Conservation (phyloP, 2,888 invertebrate species). For the Pristionchus maxplancki region DNA sequence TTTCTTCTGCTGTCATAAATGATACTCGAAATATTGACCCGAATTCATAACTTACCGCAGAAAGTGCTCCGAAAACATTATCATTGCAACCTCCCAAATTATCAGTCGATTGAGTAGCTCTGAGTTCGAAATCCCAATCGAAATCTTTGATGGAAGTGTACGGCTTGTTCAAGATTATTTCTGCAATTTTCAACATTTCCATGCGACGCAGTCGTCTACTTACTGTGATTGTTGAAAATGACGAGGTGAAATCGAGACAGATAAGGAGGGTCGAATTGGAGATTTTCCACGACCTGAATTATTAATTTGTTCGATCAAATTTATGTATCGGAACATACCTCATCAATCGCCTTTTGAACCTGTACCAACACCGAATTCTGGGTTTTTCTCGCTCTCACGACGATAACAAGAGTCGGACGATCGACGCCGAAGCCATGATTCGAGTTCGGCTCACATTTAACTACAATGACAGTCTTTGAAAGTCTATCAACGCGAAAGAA, state of each 20-base stretch:
- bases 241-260: conserved; percentile 64
- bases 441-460: conserved; percentile 61
- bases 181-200: background rate
- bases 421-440: conserved; percentile 61
- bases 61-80: conserved; percentile 58
- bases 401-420: conserved; percentile 65
- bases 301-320: too few relatives aligned
- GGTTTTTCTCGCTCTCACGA: conserved; percentile 60
- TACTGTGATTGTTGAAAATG: conserved; percentile 67
- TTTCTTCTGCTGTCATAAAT: background rate
- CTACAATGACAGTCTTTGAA: conserved; percentile 51
- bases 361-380: conserved; percentile 60
- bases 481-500: background rate
- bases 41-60: background rate
- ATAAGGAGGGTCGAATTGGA: conserved; percentile 63
- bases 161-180: background rate
- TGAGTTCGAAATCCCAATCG: conserved; percentile 42
- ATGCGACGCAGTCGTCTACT: background rate
- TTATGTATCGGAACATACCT: background rate
- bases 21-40: too few relatives aligned
- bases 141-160: background rate
- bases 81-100: conserved; percentile 61
- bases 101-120: conserved; percentile 55
- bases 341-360: conserved; percentile 51
- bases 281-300: conserved; percentile 50